Base-by-base conservation (phyloP, 1,140 invertebrate species). In the Bombus pascuorum region DNA sequence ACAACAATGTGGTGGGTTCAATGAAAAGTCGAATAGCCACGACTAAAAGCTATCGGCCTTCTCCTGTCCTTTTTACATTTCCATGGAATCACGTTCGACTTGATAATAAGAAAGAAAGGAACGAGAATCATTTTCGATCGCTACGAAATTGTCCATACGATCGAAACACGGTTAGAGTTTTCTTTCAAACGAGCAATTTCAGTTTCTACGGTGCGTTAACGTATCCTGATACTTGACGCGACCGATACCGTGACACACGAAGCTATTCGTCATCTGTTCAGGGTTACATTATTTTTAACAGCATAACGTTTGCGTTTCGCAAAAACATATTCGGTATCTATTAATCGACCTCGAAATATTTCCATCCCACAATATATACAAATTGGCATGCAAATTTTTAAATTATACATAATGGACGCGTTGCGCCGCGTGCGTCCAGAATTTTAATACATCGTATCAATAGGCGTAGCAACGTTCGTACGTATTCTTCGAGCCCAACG, bases 251-350 rank as follows among this genome's bases (percentile, higher is more conserved):
- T 18, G 32, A 68, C 34, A 70, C 71, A 70, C n/a, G 73, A 47
- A 47, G 47, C 78, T 34, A 88, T 86, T 83, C 77, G 79, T 88
- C 81, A 82, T 78, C 73, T 81, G 65, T 39, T 82, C 84, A 83
- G 81, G 62, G 78, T 34, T 85, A 81, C 32, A 66, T 81, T 57
- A 71, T 57, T 62, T 44, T 71, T 22, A 42, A 57, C 72, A 25
- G 39, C 32, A 62, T 75, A 53, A 44, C 37, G 62, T 57, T 32
- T 8, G 37, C 32, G 68, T 44, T 32, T 66, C 28, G 34, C 34
- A 25, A 37, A 68, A 28, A 65, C 34, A 18, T 28, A 68, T 34
- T 28, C 47, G 72, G 28, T 59, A 25, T 39, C 42, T n/a, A 59
- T 81, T 66, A n/a, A 28, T 65, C 44, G 78, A 9, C 73, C 85